These are phyloP conservation scores for Echinops telfairi DNA, from an alignment of 2,113 vertebrate species.

Conservation along the genomic window DNA sequence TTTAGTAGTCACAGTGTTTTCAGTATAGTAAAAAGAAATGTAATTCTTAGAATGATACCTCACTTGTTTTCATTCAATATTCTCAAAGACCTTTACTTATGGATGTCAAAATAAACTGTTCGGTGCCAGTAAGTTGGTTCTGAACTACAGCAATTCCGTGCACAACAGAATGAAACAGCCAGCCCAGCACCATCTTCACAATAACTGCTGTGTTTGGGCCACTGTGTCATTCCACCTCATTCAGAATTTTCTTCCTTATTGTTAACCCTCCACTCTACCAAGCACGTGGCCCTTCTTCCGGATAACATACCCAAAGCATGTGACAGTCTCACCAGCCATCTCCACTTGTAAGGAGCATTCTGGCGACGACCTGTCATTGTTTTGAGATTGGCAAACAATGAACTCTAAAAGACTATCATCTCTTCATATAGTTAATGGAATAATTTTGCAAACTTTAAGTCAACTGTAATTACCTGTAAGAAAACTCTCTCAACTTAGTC, in stretches of 20 bases:
- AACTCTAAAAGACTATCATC: not conserved
- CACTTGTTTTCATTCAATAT: not conserved
- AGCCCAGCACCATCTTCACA: too few species aligned
- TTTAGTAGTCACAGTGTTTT: constrained; percentile 36
- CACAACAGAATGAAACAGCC: too few species aligned
- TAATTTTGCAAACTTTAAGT: constrained; percentile 28
- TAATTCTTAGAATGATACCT: not conserved
- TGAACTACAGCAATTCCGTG: too few species aligned
- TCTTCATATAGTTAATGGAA: constrained; percentile 5
- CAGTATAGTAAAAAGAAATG: constrained; percentile 39
- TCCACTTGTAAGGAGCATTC: not conserved
- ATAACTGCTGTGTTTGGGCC: too few species aligned
- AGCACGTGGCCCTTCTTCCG: too few species aligned
- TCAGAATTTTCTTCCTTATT: too few species aligned
- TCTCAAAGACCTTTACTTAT: not conserved
- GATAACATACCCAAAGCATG: too few species aligned
- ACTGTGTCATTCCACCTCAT: not conserved
- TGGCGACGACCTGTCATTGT: not conserved
- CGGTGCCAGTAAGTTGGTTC: too few species aligned
- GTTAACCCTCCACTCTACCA: too few species aligned
- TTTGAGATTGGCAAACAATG: not conserved
- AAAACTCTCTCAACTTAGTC: not conserved
- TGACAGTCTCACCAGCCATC: too few species aligned
- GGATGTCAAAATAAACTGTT: constrained; percentile 1
- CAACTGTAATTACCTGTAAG: constrained; percentile 17